A percentile compares a stretch with the other conserved stretches of the same genome.
phyloP scores from a whole-genome alignment of 2,888 invertebrate species.

The Pterostichus madidus region DNA sequence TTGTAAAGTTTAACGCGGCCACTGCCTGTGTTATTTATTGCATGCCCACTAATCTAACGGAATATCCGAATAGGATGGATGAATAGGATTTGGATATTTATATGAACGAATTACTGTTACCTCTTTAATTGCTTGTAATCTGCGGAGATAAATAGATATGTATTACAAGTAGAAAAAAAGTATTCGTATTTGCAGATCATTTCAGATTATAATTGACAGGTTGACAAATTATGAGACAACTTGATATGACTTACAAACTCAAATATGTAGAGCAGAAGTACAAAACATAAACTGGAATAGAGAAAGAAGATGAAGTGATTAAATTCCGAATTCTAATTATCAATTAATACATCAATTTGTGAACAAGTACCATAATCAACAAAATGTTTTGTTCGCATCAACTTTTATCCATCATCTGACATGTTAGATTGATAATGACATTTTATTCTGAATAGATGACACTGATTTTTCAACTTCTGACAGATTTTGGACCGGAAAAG shows the following conservation, averaged over 20 bases:
- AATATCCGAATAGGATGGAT: conserved; percentile 16
- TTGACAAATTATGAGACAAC: conserved; percentile 17
- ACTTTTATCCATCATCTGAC: conserved; percentile 27
- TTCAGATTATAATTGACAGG: conserved; percentile 23
- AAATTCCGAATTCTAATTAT: conserved; percentile 15
- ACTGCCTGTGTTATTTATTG: conserved; percentile 15
- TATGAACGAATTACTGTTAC: conserved; percentile 36
- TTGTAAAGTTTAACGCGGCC: background rate
- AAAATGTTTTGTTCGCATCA: conserved; percentile 33
- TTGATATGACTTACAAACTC: conserved; percentile 5
- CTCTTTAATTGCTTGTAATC: conserved; percentile 23
- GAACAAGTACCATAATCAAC: conserved; percentile 8
- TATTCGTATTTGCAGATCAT: no score
- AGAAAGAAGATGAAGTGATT: no score
- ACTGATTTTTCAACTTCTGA: conserved; percentile 60
- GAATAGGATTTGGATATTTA: conserved; percentile 11
- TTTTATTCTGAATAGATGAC: conserved; percentile 60
- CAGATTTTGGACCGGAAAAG: conserved; percentile 54
- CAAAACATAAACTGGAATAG: background rate
- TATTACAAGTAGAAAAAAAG: background rate
- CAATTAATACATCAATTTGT: background rate
- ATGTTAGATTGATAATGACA: conserved; percentile 61
- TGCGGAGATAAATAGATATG: background rate
- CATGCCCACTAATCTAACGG: conserved; percentile 25
- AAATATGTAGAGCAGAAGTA: background rate